phyloP scores from a whole-genome alignment of 64 coral and sea anemone genomes.

The Catalaphyllia jardinei region DNA sequence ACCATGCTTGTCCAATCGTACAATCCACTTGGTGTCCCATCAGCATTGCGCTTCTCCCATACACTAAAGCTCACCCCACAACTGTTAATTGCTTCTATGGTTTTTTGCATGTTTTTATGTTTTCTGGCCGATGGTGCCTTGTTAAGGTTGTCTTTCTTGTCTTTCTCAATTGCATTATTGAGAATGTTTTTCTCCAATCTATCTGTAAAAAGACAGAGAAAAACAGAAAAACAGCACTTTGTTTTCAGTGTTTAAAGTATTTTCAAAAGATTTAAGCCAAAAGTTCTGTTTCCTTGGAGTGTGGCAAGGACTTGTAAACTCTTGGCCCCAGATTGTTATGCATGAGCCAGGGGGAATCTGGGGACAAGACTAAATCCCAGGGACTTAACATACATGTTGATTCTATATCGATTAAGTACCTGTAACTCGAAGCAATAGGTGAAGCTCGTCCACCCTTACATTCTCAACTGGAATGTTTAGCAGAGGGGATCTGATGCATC shows the following conservation, averaged over 20 bases:
- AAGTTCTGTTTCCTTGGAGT: neutral
- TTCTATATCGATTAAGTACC: constrained; percentile 5
- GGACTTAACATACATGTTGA: neutral
- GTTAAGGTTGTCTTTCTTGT: constrained; percentile 3
- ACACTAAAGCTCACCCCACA: constrained; percentile 37
- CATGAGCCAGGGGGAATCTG: neutral
- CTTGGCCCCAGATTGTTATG: too few relatives aligned
- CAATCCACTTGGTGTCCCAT: constrained; percentile 7
- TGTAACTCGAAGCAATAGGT: constrained; percentile 50
- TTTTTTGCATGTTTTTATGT: neutral
- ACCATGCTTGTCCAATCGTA: constrained; percentile 49
- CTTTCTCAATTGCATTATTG: neutral
- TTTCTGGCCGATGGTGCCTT: constrained; percentile 15
- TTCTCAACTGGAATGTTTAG: constrained; percentile 41
- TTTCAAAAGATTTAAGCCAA: neutral
- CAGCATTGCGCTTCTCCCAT: constrained; percentile 34
- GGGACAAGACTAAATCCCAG: neutral
- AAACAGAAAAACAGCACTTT: neutral
- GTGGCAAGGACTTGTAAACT: neutral
- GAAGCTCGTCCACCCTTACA: constrained; percentile 53
- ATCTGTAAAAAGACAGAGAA: constrained; percentile 29
- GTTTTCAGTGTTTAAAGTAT: neutral
- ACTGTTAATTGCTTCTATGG: neutral
- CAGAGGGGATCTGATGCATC: constrained; percentile 20
- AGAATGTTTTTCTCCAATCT: constrained; percentile 18